These are phyloP conservation scores for Archocentrus centrarchus DNA, from an alignment of 2,113 vertebrate species.

Conservation along the genomic window DNA sequence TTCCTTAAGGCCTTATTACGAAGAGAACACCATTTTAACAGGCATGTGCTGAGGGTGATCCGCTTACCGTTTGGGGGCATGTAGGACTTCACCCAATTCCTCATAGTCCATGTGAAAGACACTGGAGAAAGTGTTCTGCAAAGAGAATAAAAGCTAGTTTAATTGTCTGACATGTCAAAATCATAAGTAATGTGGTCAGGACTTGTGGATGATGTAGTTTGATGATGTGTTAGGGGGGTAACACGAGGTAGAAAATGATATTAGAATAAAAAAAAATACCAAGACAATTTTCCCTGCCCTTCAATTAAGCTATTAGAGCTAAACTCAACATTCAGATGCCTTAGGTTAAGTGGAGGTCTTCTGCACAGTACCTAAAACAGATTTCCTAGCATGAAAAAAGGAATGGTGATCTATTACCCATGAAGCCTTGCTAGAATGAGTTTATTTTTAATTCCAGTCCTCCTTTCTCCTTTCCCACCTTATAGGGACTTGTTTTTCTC, in stretches of 20 bases:
- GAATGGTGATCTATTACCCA: constrained; percentile 63
- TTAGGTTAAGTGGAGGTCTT: neutral
- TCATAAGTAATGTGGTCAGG: neutral
- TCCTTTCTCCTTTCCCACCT: constrained; percentile 53
- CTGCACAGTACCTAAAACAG: constrained; percentile 5
- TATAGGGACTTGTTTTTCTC: constrained; percentile 76
- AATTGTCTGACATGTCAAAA: constrained; percentile 20
- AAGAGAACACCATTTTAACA: neutral
- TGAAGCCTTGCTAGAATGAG: constrained; percentile 62
- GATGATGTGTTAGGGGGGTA: neutral
- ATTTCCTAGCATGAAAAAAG: constrained; percentile 40
- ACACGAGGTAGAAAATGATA: neutral
- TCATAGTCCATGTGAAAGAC: constrained; percentile 97
- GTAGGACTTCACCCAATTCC: constrained; percentile 82
- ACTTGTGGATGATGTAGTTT: neutral
- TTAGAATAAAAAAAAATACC: constrained; percentile 13
- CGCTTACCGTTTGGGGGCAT: constrained; percentile 87
- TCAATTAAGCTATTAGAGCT: constrained; percentile 47
- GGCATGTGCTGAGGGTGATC: neutral
- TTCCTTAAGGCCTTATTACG: neutral
- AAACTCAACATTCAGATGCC: constrained; percentile 8
- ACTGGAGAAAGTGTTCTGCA: constrained; percentile 94
- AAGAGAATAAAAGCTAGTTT: constrained; percentile 18
- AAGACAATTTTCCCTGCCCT: constrained; percentile 16
- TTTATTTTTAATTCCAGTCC: constrained; percentile 73